Evolutionary conservation across 2,888 invertebrate species (phyloP).

Genomic region (Rotaria macrura): DNA sequence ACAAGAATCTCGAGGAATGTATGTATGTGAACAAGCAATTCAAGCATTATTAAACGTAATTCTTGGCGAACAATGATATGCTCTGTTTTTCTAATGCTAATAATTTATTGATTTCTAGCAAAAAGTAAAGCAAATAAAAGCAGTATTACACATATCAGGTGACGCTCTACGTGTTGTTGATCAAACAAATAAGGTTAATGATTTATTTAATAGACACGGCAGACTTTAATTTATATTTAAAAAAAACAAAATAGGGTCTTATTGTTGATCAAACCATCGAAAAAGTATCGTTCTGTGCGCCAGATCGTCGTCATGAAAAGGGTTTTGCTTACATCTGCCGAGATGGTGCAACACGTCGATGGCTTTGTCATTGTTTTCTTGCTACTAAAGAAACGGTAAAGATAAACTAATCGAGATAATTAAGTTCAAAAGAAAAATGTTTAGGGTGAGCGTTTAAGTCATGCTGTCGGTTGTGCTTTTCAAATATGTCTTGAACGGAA

Average conservation of each 20-base stretch:
- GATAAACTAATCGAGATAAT: neutral
- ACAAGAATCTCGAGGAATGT: slow-evolving; percentile 97
- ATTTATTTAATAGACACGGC: too few relatives aligned
- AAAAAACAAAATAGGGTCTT: slow-evolving; percentile 50
- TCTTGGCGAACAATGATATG: slow-evolving; percentile 33
- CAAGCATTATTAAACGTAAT: slow-evolving; percentile 75
- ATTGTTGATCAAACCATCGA: slow-evolving; percentile 99
- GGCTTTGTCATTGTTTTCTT: slow-evolving; percentile 99
- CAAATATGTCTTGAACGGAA: slow-evolving; percentile 93
- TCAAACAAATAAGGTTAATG: slow-evolving; percentile 74
- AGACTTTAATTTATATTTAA: too few relatives aligned
- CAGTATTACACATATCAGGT: slow-evolving; percentile 54
- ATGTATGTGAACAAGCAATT: slow-evolving; percentile 95
- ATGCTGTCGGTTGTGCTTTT: slow-evolving; percentile 98
- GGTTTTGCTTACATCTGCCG: slow-evolving; percentile 98
- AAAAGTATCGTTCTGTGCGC: slow-evolving; percentile 99
- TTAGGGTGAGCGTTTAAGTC: slow-evolving; percentile 86
- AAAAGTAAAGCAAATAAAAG: slow-evolving; percentile 43
- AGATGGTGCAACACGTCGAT: slow-evolving; percentile 90
- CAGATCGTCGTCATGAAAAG: slow-evolving; percentile 89
- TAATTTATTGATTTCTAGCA: slow-evolving; percentile 39
- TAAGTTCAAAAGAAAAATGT: neutral
- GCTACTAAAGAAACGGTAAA: slow-evolving; percentile 59
- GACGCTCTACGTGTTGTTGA: slow-evolving; percentile 94
- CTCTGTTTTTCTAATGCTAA: neutral